These are phyloP conservation scores for Agrypnus murinus DNA, from an alignment of 2,888 invertebrate species.

Conservation along the genomic window DNA sequence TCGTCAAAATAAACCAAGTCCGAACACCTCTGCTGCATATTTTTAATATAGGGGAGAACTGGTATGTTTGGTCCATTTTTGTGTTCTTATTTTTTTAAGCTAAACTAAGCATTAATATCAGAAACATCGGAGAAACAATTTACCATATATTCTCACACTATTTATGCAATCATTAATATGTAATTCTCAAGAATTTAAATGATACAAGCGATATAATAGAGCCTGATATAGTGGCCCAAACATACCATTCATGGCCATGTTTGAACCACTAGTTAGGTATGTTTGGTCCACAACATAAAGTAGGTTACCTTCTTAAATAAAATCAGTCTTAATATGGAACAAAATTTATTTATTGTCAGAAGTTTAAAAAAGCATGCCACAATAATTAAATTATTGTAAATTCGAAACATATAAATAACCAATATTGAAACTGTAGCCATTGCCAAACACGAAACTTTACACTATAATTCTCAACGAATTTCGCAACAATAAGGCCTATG, in stretches of 20 bases:
- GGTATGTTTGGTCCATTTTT: constrained; percentile 3
- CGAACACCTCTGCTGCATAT: too few species aligned
- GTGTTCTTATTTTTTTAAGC: constrained; percentile 1
- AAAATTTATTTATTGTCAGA: too few species aligned
- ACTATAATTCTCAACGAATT: neutral
- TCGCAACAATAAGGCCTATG: neutral
- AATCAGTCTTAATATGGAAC: neutral
- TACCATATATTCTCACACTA: neutral
- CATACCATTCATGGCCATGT: too few species aligned
- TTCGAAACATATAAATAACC: neutral
- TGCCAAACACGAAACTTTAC: neutral
- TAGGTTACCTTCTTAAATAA: neutral
- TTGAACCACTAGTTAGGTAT: too few species aligned
- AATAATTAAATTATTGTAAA: constrained; percentile 1
- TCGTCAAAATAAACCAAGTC: too few species aligned
- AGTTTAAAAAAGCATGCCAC: too few species aligned
- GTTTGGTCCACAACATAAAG: too few species aligned
- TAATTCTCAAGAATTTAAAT: too few species aligned
- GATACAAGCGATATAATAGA: too few species aligned
- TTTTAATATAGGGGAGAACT: neutral
- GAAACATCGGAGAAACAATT: neutral
- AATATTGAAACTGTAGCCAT: constrained; percentile 3
- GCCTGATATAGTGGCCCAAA: too few species aligned
- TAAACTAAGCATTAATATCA: too few species aligned
- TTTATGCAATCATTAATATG: neutral